A percentile compares a stretch with the other conserved stretches of the same genome.
phyloP scores from a whole-genome alignment of 2,797 vertebrate species.

The Microctenopoma steveboyesi region DNA sequence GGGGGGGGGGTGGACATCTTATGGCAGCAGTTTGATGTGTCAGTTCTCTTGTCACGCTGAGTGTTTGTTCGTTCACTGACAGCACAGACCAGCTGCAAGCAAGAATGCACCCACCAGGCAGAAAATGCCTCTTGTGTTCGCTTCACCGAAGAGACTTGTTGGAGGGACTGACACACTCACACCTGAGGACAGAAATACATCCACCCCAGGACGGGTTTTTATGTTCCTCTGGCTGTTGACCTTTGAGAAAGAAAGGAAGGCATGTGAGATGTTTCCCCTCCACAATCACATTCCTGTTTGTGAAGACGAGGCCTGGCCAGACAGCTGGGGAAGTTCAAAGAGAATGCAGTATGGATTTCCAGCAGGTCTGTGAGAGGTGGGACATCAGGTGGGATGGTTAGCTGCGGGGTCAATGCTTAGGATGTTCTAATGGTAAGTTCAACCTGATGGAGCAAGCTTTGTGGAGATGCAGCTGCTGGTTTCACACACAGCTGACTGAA shows the following conservation, averaged over 20 bases:
- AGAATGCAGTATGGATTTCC: neutral
- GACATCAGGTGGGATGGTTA: constrained; percentile 9
- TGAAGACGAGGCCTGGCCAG: constrained; percentile 18
- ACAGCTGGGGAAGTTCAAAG: constrained; percentile 4
- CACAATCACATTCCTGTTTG: constrained; percentile 47
- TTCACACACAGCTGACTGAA: no score
- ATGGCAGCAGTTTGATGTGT: constrained; percentile 60
- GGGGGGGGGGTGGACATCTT: constrained; percentile 34
- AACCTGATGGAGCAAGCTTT: neutral
- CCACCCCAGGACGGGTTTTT: constrained; percentile 45
- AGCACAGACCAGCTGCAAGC: constrained; percentile 8
- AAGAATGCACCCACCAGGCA: constrained; percentile 13
- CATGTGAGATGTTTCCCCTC: constrained; percentile 55
- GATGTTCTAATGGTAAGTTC: constrained; percentile 3
- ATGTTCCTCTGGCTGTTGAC: constrained; percentile 52
- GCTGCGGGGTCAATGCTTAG: neutral
- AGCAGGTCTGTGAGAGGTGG: constrained; percentile 7
- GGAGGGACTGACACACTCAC: constrained; percentile 21
- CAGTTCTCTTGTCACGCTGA: constrained; percentile 59
- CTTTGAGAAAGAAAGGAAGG: constrained; percentile 47
- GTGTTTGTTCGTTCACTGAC: constrained; percentile 66
- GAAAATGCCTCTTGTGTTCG: constrained; percentile 54
- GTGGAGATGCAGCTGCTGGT: no score
- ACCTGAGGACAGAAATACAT: constrained; percentile 17
- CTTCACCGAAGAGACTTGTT: constrained; percentile 50